phyloP scores from a whole-genome alignment of 2,888 invertebrate genomes.

The Strigamia crassipes region DNA sequence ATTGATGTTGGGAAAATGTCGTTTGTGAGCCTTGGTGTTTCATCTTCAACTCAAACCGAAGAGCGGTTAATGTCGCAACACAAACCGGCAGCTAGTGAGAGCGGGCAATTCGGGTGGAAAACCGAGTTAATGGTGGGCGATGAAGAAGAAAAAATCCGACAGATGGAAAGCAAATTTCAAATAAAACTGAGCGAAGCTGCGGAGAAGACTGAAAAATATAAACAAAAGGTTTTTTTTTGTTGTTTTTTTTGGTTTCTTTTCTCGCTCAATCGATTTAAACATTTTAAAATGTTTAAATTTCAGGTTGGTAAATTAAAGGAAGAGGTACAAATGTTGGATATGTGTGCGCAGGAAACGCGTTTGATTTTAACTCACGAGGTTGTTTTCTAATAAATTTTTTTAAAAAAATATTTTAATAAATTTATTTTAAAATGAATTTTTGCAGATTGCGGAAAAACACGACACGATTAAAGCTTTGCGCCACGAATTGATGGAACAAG shows the following conservation, averaged over 20 bases:
- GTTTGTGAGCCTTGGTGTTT: not conserved
- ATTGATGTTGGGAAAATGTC: not conserved
- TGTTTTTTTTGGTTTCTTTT: too few species aligned
- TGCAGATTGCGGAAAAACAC: conserved; percentile 36
- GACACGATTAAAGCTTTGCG: conserved; percentile 29
- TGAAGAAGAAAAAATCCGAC: not conserved
- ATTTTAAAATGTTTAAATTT: not conserved
- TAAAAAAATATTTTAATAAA: too few species aligned
- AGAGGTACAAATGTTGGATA: not conserved
- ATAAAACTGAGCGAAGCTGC: not conserved
- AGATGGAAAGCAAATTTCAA: not conserved
- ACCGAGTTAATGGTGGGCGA: conserved; percentile 19
- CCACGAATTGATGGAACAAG: conserved; percentile 31
- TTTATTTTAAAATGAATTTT: too few species aligned
- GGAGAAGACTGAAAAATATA: not conserved
- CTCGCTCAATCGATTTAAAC: too few species aligned
- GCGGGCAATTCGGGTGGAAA: not conserved
- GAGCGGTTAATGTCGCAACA: not conserved
- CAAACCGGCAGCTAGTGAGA: not conserved
- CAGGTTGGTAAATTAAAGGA: not conserved
- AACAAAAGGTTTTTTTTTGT: conserved; percentile 20
- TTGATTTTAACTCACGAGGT: conserved; percentile 23
- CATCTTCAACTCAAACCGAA: not conserved
- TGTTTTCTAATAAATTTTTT: not conserved
- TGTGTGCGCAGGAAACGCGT: not conserved